Evolutionary conservation across 1,140 invertebrate genomes (phyloP).

Genomic region (Drosophila subpulchrella): DNA sequence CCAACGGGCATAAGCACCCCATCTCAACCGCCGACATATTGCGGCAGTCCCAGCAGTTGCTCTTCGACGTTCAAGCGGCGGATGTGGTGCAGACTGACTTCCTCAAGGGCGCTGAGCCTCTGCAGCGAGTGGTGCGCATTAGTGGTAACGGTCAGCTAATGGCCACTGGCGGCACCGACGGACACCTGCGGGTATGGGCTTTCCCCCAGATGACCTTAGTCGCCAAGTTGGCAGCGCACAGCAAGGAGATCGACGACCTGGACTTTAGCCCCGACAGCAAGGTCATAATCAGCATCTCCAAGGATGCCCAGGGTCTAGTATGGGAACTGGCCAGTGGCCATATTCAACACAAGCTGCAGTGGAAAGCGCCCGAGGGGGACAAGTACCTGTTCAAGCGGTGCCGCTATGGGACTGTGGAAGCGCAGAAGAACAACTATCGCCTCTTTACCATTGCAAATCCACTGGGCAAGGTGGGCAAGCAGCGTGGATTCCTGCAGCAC

Average conservation of each 20-base stretch:
- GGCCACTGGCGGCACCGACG: conserved; percentile 96
- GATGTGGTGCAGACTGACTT: conserved; percentile 92
- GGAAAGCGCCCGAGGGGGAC: conserved; percentile 88
- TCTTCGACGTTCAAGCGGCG: conserved; percentile 89
- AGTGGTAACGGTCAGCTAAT: conserved; percentile 91
- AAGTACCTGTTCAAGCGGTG: conserved; percentile 94
- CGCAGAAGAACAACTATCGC: conserved; percentile 87
- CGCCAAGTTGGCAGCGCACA: conserved; percentile 90
- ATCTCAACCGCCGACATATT: conserved; percentile 84
- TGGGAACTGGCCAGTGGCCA: conserved; percentile 89
- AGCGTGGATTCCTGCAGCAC: conserved; percentile 89
- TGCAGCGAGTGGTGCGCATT: conserved; percentile 94
- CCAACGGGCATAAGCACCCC: conserved; percentile 54
- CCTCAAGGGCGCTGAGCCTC: conserved; percentile 88
- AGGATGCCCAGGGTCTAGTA: conserved; percentile 92
- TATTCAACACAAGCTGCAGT: conserved; percentile 87
- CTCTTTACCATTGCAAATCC: conserved; percentile 94
- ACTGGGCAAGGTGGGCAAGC: conserved; percentile 88
- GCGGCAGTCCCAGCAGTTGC: conserved; percentile 87
- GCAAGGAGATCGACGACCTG: conserved; percentile 95
- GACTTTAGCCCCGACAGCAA: conserved; percentile 93
- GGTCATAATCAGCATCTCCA: conserved; percentile 92
- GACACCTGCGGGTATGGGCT: conserved; percentile 94
- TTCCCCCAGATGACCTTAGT: conserved; percentile 91
- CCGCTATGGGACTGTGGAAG: conserved; percentile 90